Evolutionary conservation across 2,888 invertebrate species (phyloP).

Genomic region (Trichopria drosophilae): DNA sequence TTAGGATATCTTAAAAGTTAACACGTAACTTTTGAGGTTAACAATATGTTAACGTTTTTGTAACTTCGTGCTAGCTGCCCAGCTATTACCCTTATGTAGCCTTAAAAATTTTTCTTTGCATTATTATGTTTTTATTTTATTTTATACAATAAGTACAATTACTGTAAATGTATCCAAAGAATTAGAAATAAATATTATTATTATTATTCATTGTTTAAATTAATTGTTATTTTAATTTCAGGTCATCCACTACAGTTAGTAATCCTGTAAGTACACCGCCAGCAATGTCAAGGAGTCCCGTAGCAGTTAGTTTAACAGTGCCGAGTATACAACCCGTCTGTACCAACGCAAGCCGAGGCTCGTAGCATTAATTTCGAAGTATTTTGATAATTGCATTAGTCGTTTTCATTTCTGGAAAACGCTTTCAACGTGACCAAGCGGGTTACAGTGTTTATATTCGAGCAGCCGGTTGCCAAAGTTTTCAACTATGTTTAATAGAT

Average conservation of each 20-base stretch:
- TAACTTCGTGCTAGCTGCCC: too few relatives aligned
- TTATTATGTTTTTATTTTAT: constrained; percentile 3
- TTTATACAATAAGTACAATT: too few relatives aligned
- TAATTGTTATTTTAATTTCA: constrained; percentile 35
- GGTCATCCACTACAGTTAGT: constrained; percentile 51
- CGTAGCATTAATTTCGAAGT: constrained; percentile 42
- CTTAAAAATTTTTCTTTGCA: background rate
- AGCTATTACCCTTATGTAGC: too few relatives aligned
- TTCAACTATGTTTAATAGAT: too few relatives aligned
- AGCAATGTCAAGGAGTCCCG: constrained; percentile 28
- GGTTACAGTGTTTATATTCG: too few relatives aligned
- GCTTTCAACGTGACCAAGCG: too few relatives aligned
- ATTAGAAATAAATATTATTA: constrained; percentile 6
- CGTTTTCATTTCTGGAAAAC: too few relatives aligned
- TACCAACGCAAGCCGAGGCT: constrained; percentile 41
- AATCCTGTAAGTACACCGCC: constrained; percentile 41
- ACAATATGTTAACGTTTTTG: too few relatives aligned
- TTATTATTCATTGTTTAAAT: constrained; percentile 7
- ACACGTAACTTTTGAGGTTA: too few relatives aligned
- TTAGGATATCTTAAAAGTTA: too few relatives aligned
- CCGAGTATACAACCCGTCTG: constrained; percentile 48
- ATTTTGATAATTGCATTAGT: too few relatives aligned
- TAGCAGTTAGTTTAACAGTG: constrained; percentile 47
- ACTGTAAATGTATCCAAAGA: background rate
- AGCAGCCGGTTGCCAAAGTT: too few relatives aligned